These are phyloP conservation scores for Esox niger DNA, from an alignment of 2,113 vertebrate genomes.

Conservation along the genomic window DNA sequence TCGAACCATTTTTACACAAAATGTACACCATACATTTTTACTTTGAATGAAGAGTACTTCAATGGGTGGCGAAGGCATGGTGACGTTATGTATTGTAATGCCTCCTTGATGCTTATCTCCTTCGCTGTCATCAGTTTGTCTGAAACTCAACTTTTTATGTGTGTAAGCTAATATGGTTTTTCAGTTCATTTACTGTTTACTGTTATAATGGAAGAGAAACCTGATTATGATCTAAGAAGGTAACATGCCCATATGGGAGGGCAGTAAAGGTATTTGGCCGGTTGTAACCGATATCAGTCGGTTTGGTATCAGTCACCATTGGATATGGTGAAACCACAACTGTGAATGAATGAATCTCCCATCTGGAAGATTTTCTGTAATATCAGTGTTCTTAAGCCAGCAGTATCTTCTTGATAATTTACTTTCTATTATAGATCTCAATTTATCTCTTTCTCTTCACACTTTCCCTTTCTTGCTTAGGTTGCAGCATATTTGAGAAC, in stretches of 20 bases:
- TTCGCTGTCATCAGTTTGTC: background rate
- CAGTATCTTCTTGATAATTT: background rate
- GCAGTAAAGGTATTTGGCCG: background rate
- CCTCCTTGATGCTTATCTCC: constrained; percentile 2
- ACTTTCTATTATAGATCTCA: background rate
- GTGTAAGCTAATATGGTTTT: constrained; percentile 29
- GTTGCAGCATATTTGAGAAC: constrained; percentile 94
- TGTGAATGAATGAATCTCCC: constrained; percentile 1
- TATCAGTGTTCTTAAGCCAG: background rate
- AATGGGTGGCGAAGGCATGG: background rate
- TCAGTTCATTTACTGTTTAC: constrained; percentile 10
- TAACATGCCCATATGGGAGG: constrained; percentile 8
- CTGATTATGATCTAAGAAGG: constrained; percentile 42
- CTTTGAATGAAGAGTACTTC: background rate
- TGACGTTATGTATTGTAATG: constrained; percentile 16
- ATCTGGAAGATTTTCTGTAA: background rate
- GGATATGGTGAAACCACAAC: constrained; percentile 6
- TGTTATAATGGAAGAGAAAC: constrained; percentile 18
- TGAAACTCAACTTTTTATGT: constrained; percentile 45
- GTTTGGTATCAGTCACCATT: too few species aligned
- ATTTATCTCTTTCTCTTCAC: background rate
- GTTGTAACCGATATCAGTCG: background rate
- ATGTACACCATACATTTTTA: background rate
- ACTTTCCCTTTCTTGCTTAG: constrained; percentile 44
- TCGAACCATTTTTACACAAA: background rate